phyloP scores from a whole-genome alignment of 1,140 invertebrate species.

The Anagrus nilaparvatae region DNA sequence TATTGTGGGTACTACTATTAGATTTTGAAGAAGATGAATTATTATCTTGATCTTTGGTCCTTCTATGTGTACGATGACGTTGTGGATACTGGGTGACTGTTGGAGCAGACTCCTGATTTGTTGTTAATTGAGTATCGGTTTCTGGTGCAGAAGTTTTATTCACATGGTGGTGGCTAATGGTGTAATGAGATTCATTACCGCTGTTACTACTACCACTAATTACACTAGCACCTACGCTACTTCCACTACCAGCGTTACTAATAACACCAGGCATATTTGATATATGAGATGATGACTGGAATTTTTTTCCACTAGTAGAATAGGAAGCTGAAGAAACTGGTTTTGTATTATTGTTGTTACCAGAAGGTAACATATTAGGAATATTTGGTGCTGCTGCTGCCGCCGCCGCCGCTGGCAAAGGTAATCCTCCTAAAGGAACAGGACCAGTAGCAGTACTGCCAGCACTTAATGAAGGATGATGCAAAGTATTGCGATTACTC shows the following conservation, averaged over 20 bases:
- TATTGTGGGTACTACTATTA: conserved; percentile 20
- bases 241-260: conserved; percentile 18
- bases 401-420: too few species aligned
- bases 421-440: conserved; percentile 19
- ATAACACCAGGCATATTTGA: conserved; percentile 19
- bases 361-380: conserved; percentile 29
- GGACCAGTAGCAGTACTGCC: conserved; percentile 19
- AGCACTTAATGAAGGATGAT: conserved; percentile 31
- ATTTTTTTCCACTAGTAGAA: conserved; percentile 36
- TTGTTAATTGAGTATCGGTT: too few species aligned
- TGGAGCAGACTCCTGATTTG: too few species aligned
- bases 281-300: conserved; percentile 34
- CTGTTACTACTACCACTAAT: conserved; percentile 27
- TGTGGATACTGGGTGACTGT: conserved; percentile 30
- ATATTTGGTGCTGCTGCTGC: conserved; percentile 27
- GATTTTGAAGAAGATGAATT: conserved; percentile 27
- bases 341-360: too few species aligned
- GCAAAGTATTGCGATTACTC: conserved; percentile 29
- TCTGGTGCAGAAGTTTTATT: too few species aligned
- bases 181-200: conserved; percentile 21
- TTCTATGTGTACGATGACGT: conserved; percentile 39
- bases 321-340: conserved; percentile 35
- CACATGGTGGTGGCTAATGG: conserved; percentile 11
- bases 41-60: conserved; percentile 42
- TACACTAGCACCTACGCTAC: conserved; percentile 18